phyloP scores from a whole-genome alignment of 2,888 invertebrate genomes.

The Lepas anatifera region DNA sequence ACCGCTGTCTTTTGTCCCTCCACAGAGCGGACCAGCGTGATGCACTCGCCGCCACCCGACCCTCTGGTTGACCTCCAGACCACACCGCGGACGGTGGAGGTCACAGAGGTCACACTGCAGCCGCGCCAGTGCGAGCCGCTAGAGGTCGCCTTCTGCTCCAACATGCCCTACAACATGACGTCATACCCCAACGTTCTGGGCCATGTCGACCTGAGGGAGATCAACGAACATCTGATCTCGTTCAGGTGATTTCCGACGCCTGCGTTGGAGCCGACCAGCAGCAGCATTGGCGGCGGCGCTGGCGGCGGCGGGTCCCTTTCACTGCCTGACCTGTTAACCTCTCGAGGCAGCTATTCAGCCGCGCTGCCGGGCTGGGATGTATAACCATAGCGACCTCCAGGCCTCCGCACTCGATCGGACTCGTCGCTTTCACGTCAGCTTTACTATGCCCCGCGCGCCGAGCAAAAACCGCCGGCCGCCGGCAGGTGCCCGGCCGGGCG shows the following conservation, averaged over 20 bases:
- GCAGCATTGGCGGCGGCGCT: not conserved
- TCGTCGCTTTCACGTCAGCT: not conserved
- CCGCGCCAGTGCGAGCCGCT: conserved; percentile 27
- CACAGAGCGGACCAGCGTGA: not conserved
- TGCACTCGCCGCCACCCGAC: not conserved
- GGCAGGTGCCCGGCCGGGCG: too few relatives aligned
- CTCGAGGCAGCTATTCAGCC: not conserved
- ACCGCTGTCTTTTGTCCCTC: too few relatives aligned
- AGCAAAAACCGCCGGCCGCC: too few relatives aligned
- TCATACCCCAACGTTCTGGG: conserved; percentile 71
- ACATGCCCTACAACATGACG: conserved; percentile 62
- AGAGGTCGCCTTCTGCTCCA: conserved; percentile 27
- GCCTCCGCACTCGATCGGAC: not conserved
- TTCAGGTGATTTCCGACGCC: conserved; percentile 40
- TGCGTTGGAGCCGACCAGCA: too few relatives aligned
- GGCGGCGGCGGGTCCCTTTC: not conserved
- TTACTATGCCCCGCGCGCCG: too few relatives aligned
- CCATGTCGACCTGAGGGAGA: conserved; percentile 49
- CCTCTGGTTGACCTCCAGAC: not conserved
- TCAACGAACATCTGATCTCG: conserved; percentile 61
- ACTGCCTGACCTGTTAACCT: not conserved
- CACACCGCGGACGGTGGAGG: not conserved
- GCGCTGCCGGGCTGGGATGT: not conserved
- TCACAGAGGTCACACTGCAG: not conserved
- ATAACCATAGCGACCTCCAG: not conserved